phyloP scores from a whole-genome alignment of 2,797 vertebrate species.

The Gymnopithys bicolor region DNA sequence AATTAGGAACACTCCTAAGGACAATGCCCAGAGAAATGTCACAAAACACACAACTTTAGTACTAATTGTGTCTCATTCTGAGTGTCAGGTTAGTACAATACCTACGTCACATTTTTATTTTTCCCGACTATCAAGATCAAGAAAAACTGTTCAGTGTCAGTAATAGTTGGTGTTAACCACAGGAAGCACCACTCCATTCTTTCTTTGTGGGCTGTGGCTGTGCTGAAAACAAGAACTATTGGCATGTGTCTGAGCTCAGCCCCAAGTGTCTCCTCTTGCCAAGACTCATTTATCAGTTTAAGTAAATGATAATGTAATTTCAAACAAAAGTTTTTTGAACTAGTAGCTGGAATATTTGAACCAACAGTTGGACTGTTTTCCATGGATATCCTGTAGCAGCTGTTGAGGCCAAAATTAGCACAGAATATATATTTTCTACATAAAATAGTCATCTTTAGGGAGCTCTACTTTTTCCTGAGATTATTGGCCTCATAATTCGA shows the following conservation, averaged over 20 bases:
- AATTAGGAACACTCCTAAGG: not conserved
- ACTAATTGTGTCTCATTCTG: not conserved
- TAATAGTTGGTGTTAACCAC: not conserved
- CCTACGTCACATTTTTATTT: not conserved
- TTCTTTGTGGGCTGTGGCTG: not conserved
- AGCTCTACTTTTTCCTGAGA: not conserved
- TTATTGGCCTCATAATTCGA: not conserved
- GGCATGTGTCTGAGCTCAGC: conserved; percentile 2
- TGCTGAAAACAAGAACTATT: conserved; percentile 17
- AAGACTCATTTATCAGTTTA: conserved; percentile 33
- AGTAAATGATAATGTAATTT: conserved; percentile 51
- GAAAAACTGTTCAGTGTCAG: not conserved
- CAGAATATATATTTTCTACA: not conserved
- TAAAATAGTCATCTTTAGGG: not conserved
- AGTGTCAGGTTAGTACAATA: not conserved
- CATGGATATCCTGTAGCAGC: not conserved
- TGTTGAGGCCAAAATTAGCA: not conserved
- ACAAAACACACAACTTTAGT: not conserved
- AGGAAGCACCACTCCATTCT: not conserved
- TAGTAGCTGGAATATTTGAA: conserved; percentile 40
- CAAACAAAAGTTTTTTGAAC: conserved; percentile 50
- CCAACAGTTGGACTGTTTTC: not conserved
- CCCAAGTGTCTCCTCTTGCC: conserved; percentile 1
- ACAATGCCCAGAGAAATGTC: not conserved
- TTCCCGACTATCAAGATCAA: not conserved